Percentiles rank a stretch among this genome's conserved stretches.
phyloP scores from a whole-genome alignment of 1,140 invertebrate genomes.

The Chrysomallon squamiferum region DNA sequence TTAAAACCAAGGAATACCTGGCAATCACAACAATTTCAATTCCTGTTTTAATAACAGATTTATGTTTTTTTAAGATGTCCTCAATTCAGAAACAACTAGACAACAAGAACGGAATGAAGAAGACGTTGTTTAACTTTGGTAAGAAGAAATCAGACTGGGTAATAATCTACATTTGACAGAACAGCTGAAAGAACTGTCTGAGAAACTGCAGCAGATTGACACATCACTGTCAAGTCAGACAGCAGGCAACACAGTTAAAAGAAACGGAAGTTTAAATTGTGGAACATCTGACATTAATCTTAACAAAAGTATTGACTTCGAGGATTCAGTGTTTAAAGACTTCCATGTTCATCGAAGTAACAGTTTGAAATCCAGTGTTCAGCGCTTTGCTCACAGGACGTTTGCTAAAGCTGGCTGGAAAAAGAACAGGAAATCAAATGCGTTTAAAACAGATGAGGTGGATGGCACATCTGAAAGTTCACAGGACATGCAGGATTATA shows the following conservation, averaged over 20 bases:
- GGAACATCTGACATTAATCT: slow-evolving; percentile 1
- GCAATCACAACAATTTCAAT: no score
- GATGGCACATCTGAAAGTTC: background rate
- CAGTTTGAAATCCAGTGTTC: slow-evolving; percentile 34
- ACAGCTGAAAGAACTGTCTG: slow-evolving; percentile 33
- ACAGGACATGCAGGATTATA: background rate
- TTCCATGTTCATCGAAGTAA: slow-evolving; percentile 24
- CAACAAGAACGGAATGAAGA: slow-evolving; percentile 14
- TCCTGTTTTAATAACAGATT: no score
- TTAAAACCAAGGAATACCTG: no score
- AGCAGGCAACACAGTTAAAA: background rate
- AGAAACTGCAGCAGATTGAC: slow-evolving; percentile 31
- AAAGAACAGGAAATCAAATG: slow-evolving; percentile 11
- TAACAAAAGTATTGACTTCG: background rate
- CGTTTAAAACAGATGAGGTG: slow-evolving; percentile 6
- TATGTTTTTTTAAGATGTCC: no score
- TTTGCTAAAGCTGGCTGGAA: slow-evolving; percentile 22
- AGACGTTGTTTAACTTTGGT: slow-evolving; percentile 35
- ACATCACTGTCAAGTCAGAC: slow-evolving; percentile 21
- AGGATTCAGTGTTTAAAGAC: slow-evolving; percentile 3
- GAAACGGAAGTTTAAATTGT: slow-evolving; percentile 2
- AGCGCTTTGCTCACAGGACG: slow-evolving; percentile 23
- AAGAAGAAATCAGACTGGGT: slow-evolving; percentile 30
- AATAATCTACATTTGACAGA: slow-evolving; percentile 33
- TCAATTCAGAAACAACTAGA: slow-evolving; percentile 36